These are phyloP conservation scores for Protodeltote pygarga DNA, from an alignment of 2,888 invertebrate species.

Conservation along the genomic window DNA sequence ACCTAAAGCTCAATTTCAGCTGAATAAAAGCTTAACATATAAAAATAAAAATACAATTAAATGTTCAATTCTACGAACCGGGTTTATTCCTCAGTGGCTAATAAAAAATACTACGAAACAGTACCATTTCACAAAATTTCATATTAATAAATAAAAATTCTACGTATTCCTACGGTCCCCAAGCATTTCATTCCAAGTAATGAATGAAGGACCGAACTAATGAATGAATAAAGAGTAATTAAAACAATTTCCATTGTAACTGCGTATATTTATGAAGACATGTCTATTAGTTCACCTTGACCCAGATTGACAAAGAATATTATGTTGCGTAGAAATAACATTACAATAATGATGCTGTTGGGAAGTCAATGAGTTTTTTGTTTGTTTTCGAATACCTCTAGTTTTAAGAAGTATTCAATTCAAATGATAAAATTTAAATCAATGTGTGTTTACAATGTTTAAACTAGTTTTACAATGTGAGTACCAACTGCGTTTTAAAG, in stretches of 20 bases:
- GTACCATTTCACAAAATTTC: background rate
- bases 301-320: constrained; percentile 44
- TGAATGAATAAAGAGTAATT: constrained; percentile 28
- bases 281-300: constrained; percentile 42
- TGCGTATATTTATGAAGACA: constrained; percentile 33
- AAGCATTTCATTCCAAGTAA: constrained; percentile 25
- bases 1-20: too few relatives aligned
- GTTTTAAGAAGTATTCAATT: too few relatives aligned
- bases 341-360: constrained; percentile 11
- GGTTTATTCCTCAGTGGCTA: too few relatives aligned
- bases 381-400: constrained; percentile 3
- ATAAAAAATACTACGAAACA: background rate
- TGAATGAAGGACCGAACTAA: constrained; percentile 34
- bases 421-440: too few relatives aligned
- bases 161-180: constrained; percentile 16
- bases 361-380: constrained; percentile 25
- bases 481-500: too few relatives aligned
- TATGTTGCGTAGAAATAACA: constrained; percentile 20
- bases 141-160: constrained; percentile 12
- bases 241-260: constrained; percentile 13
- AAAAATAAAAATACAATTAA: too few relatives aligned
- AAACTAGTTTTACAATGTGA: too few relatives aligned
- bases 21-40: too few relatives aligned
- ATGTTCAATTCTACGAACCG: too few relatives aligned
- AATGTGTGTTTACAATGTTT: too few relatives aligned